phyloP scores from a whole-genome alignment of 2,113 vertebrate species.

The Platanista minor region DNA sequence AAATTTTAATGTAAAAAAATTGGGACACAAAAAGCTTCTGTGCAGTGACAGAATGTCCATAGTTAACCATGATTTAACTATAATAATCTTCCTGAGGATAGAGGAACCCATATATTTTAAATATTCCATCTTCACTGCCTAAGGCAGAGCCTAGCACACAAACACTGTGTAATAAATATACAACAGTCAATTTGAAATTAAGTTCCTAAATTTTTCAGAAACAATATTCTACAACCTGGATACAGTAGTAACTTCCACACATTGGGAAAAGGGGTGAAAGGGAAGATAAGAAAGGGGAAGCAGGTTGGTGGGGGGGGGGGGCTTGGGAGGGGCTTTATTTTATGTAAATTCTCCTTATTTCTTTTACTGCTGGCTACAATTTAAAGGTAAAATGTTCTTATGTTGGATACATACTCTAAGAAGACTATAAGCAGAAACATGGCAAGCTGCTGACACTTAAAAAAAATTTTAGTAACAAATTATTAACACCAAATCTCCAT shows the following conservation, averaged over 20 bases:
- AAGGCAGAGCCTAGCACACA: background rate
- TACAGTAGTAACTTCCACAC: background rate
- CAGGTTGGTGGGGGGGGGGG: background rate
- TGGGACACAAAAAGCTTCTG: background rate
- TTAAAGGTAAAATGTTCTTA: background rate
- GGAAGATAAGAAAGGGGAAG: background rate
- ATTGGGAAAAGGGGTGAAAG: background rate
- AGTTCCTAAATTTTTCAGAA: constrained; percentile 7
- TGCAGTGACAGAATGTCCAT: background rate
- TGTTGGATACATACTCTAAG: background rate
- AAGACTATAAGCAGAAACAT: background rate
- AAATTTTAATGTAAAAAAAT: background rate
- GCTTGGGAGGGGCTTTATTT: background rate
- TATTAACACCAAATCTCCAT: constrained; percentile 1
- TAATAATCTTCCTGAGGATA: background rate
- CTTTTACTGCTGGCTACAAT: background rate
- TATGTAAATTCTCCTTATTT: background rate
- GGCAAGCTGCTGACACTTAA: background rate
- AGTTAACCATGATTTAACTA: background rate
- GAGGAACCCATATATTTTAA: background rate
- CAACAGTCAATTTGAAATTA: background rate
- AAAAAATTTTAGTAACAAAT: background rate
- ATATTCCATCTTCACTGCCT: background rate
- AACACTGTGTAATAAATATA: background rate
- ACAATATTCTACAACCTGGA: background rate